Evolutionary conservation across 2,888 invertebrate species (phyloP), one percentile per base, ranked within the genome.

Genomic region (Drosophila maculinotata): DNA sequence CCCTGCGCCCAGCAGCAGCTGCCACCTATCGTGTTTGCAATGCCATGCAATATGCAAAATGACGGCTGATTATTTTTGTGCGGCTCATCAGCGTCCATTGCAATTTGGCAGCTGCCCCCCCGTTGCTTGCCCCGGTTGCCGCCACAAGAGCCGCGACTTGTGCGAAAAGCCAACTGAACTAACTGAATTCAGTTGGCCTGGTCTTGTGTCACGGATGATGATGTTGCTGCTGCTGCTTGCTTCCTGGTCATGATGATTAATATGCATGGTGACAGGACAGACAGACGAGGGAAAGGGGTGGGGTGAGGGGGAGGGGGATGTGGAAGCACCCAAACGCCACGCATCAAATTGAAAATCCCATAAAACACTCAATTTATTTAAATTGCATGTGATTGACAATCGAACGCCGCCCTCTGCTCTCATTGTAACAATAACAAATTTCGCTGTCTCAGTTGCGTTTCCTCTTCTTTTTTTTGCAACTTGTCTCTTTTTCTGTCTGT

Each of bases 311-410:
- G n/a, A n/a, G n/a, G n/a, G n/a, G n/a, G n/a, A n/a, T n/a, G n/a
- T 35, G 28, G 38, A 2, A 4, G 28, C 28, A 38, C 20, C n/a
- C 15, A 6, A 17, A 23, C 23, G 47, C 41, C 57, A 41, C 60
- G 60, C 73, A 69, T 75, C 72, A 86, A 88, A 88, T 84, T 87
- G 88, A 87, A 88, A 87, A 84, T 68, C 84, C 70, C 84, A 87
- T 88, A 84, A 88, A 84, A 88, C 87, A 84, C 88, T 88, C 84
- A 83, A 84, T 88, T 88, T 87, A 80, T 87, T 78, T 88, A 84
- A 84, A 84, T 84, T 88, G 84, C 87, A 80, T 77, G 76, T 84
- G 88, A 88, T 88, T 84, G 84, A 88, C 88, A 82, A 87, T 77
- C 71, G 74, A 73, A 69, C 38, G 53, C 31, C 57, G 51, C 56